Conservation (phyloP, 1,140 invertebrate genomes). For the Mizuhopecten yessoensis region DNA sequence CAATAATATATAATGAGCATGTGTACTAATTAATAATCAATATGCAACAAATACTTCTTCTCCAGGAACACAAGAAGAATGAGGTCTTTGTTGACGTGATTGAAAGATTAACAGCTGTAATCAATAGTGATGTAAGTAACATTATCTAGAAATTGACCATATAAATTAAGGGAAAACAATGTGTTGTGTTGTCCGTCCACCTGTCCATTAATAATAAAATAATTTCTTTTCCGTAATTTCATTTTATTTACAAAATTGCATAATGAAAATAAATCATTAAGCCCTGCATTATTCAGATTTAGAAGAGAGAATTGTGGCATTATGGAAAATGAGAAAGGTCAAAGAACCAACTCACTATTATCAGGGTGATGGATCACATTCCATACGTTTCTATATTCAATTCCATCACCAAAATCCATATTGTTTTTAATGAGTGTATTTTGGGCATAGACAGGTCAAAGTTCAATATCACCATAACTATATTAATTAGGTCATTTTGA, state of each 20-base stretch:
- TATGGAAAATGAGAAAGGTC: too few species aligned
- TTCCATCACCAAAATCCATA: background rate
- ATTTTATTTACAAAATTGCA: background rate
- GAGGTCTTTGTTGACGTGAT: slow-evolving; percentile 80
- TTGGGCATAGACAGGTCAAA: too few species aligned
- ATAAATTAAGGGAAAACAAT: too few species aligned
- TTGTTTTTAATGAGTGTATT: background rate
- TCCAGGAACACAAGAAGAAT: slow-evolving; percentile 75
- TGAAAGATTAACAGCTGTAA: slow-evolving; percentile 74
- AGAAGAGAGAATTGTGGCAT: background rate
- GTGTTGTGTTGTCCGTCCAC: too few species aligned
- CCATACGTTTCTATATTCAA: background rate
- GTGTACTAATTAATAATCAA: too few species aligned
- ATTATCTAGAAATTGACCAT: background rate
- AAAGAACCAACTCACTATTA: background rate
- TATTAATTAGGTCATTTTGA: too few species aligned
- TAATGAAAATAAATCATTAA: background rate
- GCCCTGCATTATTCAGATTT: background rate
- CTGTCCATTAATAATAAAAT: too few species aligned
- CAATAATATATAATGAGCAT: too few species aligned
- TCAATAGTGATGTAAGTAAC: slow-evolving; percentile 76
- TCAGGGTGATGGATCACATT: background rate
- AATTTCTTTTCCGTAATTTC: too few species aligned
- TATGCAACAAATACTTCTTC: background rate
- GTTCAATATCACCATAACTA: too few species aligned